Percentiles rank a stretch among this genome's conserved stretches.
Conservation (phyloP, 2,797 vertebrate genomes). For the Chiroxiphia lanceolata region DNA sequence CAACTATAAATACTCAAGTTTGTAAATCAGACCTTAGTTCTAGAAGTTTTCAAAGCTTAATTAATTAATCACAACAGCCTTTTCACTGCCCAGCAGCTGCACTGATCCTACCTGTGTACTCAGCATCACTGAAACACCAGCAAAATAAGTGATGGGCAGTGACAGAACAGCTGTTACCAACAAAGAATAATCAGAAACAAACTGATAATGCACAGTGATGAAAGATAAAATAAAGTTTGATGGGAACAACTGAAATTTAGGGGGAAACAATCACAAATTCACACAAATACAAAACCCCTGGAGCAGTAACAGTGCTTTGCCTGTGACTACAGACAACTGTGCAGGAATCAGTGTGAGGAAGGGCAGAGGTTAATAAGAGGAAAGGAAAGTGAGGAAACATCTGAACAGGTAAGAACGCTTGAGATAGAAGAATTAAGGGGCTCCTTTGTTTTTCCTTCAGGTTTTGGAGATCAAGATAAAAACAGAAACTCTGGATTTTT, state of each 20-base stretch:
- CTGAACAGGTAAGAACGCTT: background rate
- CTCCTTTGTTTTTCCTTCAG: background rate
- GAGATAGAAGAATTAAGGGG: background rate
- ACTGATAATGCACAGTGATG: background rate
- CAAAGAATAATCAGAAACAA: background rate
- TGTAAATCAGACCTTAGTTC: background rate
- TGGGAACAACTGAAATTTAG: background rate
- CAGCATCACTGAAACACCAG: background rate
- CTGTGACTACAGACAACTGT: fast-evolving
- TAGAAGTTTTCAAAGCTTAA: background rate
- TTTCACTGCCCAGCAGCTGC: background rate
- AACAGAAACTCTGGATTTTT: background rate
- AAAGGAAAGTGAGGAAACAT: background rate
- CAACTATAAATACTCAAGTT: background rate
- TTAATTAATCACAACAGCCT: background rate
- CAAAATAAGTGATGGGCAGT: background rate
- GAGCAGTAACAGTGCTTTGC: background rate
- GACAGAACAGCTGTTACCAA: background rate
- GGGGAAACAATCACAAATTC: background rate
- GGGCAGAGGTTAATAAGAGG: background rate
- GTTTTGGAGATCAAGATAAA: background rate
- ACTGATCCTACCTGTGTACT: background rate
- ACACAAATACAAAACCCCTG: background rate
- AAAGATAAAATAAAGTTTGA: background rate
- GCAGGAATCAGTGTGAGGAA: background rate